Evolutionary conservation across 2,888 invertebrate species (phyloP).

Genomic region (Caenorhabditis parvicauda): DNA sequence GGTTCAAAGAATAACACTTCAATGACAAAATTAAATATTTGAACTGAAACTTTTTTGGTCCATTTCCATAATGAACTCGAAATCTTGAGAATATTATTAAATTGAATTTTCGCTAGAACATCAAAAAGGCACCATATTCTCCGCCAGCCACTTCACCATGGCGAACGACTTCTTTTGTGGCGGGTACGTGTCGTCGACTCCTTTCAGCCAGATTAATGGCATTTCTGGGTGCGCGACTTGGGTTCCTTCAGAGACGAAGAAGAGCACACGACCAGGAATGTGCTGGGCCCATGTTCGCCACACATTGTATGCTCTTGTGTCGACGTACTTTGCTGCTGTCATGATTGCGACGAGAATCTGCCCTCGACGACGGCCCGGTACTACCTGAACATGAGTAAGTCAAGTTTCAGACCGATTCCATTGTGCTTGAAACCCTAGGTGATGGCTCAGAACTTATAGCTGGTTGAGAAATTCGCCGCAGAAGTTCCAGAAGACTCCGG

Average conservation of each 20-base stretch:
- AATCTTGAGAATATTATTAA: not conserved
- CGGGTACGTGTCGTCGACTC: conserved; percentile 92
- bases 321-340: conserved; percentile 84
- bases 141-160: conserved; percentile 84
- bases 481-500: too few species aligned
- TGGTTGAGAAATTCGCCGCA: conserved; percentile 5
- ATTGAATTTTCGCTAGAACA: too few species aligned
- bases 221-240: conserved; percentile 69
- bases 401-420: too few species aligned
- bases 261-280: conserved; percentile 73
- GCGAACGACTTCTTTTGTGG: conserved; percentile 99
- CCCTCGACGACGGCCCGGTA: conserved; percentile 26
- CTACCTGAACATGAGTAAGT: conserved; percentile 14
- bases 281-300: conserved; percentile 89
- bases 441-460: too few species aligned
- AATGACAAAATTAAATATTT: not conserved
- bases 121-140: conserved; percentile 70
- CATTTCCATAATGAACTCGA: conserved; percentile 3
- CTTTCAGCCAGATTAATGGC: conserved; percentile 79
- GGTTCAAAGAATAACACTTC: not conserved
- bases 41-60: not conserved
- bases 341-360: conserved; percentile 39
- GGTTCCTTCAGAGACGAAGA: conserved; percentile 61
- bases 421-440: too few species aligned
- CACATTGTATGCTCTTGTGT: conserved; percentile 83